Evolutionary conservation across 2,113 vertebrate genomes (phyloP), one percentile per base, ranked within the genome.

Genomic region (Castor canadensis): DNA sequence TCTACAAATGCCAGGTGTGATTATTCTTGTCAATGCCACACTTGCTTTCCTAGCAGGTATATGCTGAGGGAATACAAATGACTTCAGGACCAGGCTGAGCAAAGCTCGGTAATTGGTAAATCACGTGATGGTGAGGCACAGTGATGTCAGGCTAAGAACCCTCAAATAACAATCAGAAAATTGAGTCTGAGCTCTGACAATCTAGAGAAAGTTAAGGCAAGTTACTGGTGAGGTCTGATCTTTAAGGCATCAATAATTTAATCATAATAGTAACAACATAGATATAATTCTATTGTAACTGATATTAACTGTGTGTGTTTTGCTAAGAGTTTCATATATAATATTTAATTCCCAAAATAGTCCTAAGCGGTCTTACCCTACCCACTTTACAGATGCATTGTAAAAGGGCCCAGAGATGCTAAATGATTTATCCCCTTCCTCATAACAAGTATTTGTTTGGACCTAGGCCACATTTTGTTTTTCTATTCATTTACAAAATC

Each of bases 11-110:
- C 62, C 90, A 97, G 76, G 17, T 66, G 20, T 52, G 47, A 95
- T 95, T 95, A 95, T 75, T 85, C 85, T 94, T 85, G 47, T 62
- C 90, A 92, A n/a, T 69, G 52, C 49, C 19, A 85, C 15, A 56
- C 71, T 76, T 13, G 6, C 47, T 26, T 3, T 77, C 72, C 43
- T 76, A 75, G 67, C 35, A 95, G 67, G 60, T 90, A 28, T 19
- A 24, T 69, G 54, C 95, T 85, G 11, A 81, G 60, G 40, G 92
- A 96, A 85, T 85, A 84, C 58, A 69, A 90, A 90, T 89, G 58
- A 81, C 79, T 82, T 90, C 9, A 49, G 77, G 38, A 85, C 30
- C 64, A 64, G 58, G 43, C 45, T 40, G 72, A 96, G 26, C 35
- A 40, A 80, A 62, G 72, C 58, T n/a, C n/a, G n/a, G 32, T 62